Evolutionary conservation across 2,888 invertebrate species (phyloP).

Genomic region (Tetramorium bicarinatum): DNA sequence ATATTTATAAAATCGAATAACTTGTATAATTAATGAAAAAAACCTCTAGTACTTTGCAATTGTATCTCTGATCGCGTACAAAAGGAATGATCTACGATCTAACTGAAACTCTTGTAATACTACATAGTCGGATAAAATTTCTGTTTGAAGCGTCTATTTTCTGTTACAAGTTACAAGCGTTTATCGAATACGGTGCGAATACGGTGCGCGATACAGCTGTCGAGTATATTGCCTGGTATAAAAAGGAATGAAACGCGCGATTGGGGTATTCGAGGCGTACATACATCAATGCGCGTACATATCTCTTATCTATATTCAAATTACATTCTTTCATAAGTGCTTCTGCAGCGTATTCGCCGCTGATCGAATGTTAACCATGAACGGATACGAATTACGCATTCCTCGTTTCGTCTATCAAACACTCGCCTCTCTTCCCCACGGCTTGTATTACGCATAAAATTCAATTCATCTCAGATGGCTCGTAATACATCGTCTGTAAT

Average conservation of each 20-base stretch:
- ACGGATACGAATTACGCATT: slow-evolving; percentile 2
- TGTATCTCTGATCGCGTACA: background rate
- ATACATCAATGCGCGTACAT: background rate
- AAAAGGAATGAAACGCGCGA: slow-evolving; percentile 18
- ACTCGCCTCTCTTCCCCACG: background rate
- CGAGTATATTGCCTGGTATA: slow-evolving; percentile 9
- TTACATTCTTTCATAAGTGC: slow-evolving; percentile 59
- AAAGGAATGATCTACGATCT: slow-evolving; percentile 26
- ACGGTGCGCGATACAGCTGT: slow-evolving; percentile 56
- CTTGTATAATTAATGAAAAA: slow-evolving; percentile 19
- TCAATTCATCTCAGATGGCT: slow-evolving; percentile 7
- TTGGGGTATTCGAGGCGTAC: background rate
- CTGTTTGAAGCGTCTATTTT: slow-evolving; percentile 39
- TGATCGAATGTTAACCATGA: slow-evolving; percentile 51
- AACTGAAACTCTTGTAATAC: slow-evolving; percentile 22
- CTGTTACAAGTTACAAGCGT: slow-evolving; percentile 57
- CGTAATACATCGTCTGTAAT: background rate
- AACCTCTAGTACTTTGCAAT: background rate
- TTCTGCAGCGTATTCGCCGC: slow-evolving; percentile 52
- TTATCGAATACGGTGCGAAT: slow-evolving; percentile 60
- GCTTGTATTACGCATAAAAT: slow-evolving; percentile 10
- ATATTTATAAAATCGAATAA: background rate
- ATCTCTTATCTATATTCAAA: slow-evolving; percentile 53
- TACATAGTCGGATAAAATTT: slow-evolving; percentile 58
- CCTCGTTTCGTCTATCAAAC: background rate